Base-by-base conservation (phyloP, 2,888 invertebrate genomes). In the Hyalella azteca region DNA sequence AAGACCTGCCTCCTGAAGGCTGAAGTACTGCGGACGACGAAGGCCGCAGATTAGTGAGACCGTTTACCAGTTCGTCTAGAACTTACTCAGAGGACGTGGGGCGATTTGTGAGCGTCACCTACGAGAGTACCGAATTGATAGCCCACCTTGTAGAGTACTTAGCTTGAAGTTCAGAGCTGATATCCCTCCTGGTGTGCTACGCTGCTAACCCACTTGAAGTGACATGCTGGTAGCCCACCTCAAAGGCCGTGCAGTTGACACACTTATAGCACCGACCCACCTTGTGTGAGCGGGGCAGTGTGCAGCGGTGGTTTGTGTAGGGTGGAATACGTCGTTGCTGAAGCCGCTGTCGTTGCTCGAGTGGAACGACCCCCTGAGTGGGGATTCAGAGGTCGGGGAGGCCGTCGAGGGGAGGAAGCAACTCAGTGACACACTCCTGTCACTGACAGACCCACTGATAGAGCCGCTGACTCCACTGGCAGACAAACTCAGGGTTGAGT, bases 281-380 rank as follows among this genome's bases (percentile, higher is more conserved):
- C 59, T 59, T 13, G 32, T 29, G 15, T 59, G 32, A 32, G 32
- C 66, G 4, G 66, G 54, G 15, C 29, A 49, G 54, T 78, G 54
- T 36, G 32, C 49, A 54, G 40, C 49, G 11, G 50, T 78, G 41
- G 78, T 36, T 40, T 54, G 49, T 39, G 48, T 76, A 5, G 76
- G 49, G 2, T 36, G 48, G 22, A 36, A 54, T 19, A 36, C 78
- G 76, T 95, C 95, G 87, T 95, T 95, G 86, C 95, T 94, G 88
- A 95, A 95, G 22, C 95, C 95, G 86, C 95, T 95, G 66, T 83
- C 83, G 45, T 83, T 81, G 40, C 83, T 83, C 29, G 79, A 79
- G 29, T 81, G 80, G 49, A 81, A 78, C 29, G 79, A 81, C 19
- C 75, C 78, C 19, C 54, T 15, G 7, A 50, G 39, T 9, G 32